phyloP scores from a whole-genome alignment of 2,797 vertebrate genomes.

The Lepilemur septentrionalis region DNA sequence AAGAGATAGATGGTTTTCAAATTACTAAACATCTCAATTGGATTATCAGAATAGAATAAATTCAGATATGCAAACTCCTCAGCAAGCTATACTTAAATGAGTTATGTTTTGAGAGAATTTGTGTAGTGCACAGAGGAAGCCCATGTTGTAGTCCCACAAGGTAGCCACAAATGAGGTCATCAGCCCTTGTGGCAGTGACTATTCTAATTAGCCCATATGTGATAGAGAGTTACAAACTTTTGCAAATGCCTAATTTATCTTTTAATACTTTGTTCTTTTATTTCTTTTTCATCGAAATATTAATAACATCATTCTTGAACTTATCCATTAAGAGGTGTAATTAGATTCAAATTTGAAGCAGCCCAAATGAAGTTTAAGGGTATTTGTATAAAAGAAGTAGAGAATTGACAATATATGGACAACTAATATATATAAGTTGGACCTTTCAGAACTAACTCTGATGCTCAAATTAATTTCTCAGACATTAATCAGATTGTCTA shows the following conservation, averaged over 20 bases:
- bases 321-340: neutral
- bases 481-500: neutral
- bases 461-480: conserved; percentile 28
- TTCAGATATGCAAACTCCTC: neutral
- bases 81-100: neutral
- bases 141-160: neutral
- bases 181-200: neutral
- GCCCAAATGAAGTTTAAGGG: neutral
- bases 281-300: conserved; percentile 7
- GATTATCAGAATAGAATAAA: conserved; percentile 37
- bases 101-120: conserved; percentile 14
- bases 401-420: neutral
- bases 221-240: neutral
- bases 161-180: neutral
- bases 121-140: neutral
- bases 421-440: neutral
- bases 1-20: conserved; percentile 1
- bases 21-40: neutral
- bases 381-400: neutral
- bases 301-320: neutral
- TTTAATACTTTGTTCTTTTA: conserved; percentile 9
- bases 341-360: neutral
- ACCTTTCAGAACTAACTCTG: neutral
- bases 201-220: neutral
- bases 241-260: neutral